Conservation (phyloP, 2,888 invertebrate species). For the Campoletis raptor region DNA sequence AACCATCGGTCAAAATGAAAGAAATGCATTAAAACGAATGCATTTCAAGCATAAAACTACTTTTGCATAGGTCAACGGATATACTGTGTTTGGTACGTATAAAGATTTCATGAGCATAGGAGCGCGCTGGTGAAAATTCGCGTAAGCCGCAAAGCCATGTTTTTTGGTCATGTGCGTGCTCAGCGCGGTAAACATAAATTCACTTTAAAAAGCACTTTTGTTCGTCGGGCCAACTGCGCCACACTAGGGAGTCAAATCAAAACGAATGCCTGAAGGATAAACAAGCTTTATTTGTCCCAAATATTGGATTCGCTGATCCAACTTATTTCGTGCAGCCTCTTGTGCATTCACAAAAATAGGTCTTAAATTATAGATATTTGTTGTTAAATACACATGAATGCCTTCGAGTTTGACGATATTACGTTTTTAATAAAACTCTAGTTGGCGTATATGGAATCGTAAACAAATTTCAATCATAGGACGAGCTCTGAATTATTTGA, state of each 20-base stretch:
- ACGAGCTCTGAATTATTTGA: not conserved
- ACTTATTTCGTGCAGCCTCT: slow-evolving; percentile 28
- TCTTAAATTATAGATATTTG: slow-evolving; percentile 9
- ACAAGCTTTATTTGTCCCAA: slow-evolving; percentile 37
- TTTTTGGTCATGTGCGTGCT: slow-evolving; percentile 70
- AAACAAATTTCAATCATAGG: slow-evolving; percentile 21
- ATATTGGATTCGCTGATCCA: not conserved
- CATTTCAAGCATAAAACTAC: not conserved
- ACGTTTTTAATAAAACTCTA: slow-evolving; percentile 14
- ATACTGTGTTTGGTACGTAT: not conserved
- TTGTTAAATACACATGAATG: slow-evolving; percentile 11
- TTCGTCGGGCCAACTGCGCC: slow-evolving; percentile 66
- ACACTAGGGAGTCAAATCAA: slow-evolving; percentile 48
- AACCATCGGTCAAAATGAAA: too few relatives aligned
- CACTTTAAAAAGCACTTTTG: slow-evolving; percentile 80
- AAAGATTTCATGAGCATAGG: not conserved
- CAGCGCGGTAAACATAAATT: slow-evolving; percentile 77
- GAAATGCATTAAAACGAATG: not conserved
- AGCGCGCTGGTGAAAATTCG: slow-evolving; percentile 43
- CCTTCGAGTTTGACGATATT: not conserved
- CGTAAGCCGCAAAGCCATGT: slow-evolving; percentile 71
- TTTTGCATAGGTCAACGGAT: not conserved
- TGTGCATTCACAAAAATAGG: slow-evolving; percentile 21
- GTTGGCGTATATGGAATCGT: not conserved
- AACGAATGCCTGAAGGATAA: slow-evolving; percentile 50